Conservation (phyloP, 2,113 vertebrate species). For the Pseudonaja textilis region DNA sequence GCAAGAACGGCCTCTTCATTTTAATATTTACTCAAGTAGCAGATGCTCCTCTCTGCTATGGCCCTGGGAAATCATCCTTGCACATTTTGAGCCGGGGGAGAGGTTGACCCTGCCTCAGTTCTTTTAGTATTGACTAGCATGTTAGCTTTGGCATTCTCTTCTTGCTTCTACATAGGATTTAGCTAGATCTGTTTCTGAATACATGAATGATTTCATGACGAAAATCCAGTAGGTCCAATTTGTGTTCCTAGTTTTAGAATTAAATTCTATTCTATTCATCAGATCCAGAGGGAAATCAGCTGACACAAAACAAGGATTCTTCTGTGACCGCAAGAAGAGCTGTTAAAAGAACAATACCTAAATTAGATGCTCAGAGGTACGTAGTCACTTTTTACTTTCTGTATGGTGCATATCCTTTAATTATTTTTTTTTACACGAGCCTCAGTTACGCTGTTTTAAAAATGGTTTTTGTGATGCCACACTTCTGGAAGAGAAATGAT, state of each 20-base stretch:
- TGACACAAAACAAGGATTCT: slow-evolving; percentile 75
- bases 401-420: not conserved
- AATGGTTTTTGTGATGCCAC: not conserved
- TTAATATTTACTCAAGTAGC: not conserved
- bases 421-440: not conserved
- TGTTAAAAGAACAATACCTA: slow-evolving; percentile 84
- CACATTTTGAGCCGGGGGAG: not conserved
- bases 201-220: not conserved
- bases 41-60: not conserved
- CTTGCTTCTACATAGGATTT: not conserved
- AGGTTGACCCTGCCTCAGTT: not conserved
- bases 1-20: not conserved
- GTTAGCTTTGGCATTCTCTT: not conserved
- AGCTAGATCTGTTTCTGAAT: not conserved
- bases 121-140: not conserved
- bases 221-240: not conserved
- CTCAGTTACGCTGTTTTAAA: not conserved
- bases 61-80: not conserved
- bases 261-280: not conserved
- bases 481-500: not conserved
- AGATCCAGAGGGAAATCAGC: slow-evolving; percentile 65
- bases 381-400: not conserved
- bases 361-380: slow-evolving; percentile 87
- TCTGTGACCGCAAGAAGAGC: slow-evolving; percentile 71
- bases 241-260: not conserved